Conservation (phyloP, 2,888 invertebrate species). For the Crocallis elinguaria region DNA sequence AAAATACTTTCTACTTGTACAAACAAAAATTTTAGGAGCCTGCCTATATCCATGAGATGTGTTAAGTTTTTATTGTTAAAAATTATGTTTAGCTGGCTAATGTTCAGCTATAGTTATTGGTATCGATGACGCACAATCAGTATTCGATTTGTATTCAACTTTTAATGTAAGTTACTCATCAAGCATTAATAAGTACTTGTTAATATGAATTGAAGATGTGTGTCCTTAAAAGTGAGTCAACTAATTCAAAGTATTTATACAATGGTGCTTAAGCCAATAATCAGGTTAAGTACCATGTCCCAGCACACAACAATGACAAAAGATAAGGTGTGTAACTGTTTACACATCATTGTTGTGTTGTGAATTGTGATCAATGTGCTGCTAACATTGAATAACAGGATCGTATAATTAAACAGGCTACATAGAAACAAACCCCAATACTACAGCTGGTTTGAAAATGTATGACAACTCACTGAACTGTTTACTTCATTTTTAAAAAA, state of each 20-base stretch:
- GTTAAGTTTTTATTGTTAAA: background rate
- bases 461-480: background rate
- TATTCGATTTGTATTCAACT: constrained; percentile 14
- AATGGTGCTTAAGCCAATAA: background rate
- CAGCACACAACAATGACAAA: background rate
- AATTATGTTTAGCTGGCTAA: background rate
- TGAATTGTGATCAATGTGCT: too few species aligned
- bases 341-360: too few species aligned
- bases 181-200: too few species aligned
- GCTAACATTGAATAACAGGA: background rate
- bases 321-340: too few species aligned
- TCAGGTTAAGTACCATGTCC: too few species aligned
- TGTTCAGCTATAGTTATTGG: constrained; percentile 2
- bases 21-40: too few species aligned
- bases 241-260: background rate
- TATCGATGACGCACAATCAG: constrained; percentile 20
- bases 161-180: constrained; percentile 7
- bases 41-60: too few species aligned
- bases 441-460: background rate
- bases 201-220: background rate
- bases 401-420: constrained; percentile 1
- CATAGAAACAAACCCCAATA: constrained; percentile 4
- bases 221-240: constrained; percentile 14
- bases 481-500: constrained; percentile 1
- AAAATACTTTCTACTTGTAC: too few species aligned